These are phyloP conservation scores for Callorhinus ursinus DNA, from an alignment of 2,113 vertebrate genomes.

Conservation along the genomic window DNA sequence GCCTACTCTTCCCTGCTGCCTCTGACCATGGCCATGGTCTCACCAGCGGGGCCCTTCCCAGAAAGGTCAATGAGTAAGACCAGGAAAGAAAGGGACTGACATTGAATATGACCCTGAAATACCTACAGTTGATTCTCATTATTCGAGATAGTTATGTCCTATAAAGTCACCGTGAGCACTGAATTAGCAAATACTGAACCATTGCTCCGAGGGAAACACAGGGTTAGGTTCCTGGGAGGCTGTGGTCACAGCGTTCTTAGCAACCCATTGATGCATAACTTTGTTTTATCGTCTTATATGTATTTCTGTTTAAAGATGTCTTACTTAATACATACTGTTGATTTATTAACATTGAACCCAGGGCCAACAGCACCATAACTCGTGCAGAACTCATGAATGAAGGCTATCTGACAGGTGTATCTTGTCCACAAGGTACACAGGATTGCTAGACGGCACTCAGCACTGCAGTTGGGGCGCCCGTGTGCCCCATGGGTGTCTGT, in stretches of 20 bases:
- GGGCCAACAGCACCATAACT: neutral
- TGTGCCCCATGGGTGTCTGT: too few species aligned
- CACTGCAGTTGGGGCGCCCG: rapidly evolving
- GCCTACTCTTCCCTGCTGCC: neutral
- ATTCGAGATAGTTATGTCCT: neutral
- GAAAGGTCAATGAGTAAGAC: neutral
- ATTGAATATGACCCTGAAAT: neutral
- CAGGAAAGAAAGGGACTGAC: neutral
- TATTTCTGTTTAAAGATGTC: neutral
- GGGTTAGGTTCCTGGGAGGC: neutral
- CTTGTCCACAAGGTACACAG: neutral
- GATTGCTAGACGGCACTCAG: neutral
- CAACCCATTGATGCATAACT: neutral
- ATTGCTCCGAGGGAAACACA: neutral
- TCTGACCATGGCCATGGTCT: neutral
- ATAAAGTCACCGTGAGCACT: neutral
- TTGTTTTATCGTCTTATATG: neutral
- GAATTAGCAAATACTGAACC: neutral
- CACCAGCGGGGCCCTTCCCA: too few species aligned
- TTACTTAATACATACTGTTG: neutral
- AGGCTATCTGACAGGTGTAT: neutral
- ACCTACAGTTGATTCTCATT: neutral
- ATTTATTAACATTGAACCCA: neutral
- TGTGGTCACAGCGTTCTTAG: neutral
- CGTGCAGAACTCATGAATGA: neutral